Evolutionary conservation across 1,140 invertebrate genomes (phyloP), one percentile per base, ranked within the genome.

Genomic region (Apis cerana): DNA sequence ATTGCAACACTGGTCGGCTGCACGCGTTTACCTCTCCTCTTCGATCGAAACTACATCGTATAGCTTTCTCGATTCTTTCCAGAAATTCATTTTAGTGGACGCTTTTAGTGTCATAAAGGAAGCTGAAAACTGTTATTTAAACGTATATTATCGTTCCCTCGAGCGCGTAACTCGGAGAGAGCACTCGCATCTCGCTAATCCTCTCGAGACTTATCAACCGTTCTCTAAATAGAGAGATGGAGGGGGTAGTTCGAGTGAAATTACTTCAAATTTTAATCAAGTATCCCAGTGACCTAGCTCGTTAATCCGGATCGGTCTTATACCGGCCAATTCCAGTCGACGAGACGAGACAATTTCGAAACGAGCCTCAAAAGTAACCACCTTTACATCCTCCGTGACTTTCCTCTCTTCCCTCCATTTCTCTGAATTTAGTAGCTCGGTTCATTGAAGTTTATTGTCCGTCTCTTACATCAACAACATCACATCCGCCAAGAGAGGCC

Each of bases 391-490:
- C 80, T 27, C 4, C 10, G 11, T 64, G 15, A 69, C 64, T 69
- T 43, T 43, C 33, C 33, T 43, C 13, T 54, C 21, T 10, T 7
- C 5, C 48, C 13, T 54, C 21, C 11, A 21, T 54, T 67, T 33
- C 33, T 43, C 48, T 7, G 50, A 82, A 82, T 77, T 75, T 62
- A 62, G 48, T 43, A 27, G 11, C 56, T 67, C 62, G 59, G 13
- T 52, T 80, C 27, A 52, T 65, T 67, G 59, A 33, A 68, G 43
- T 79, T 75, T 83, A 64, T 77, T 62, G 50, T 68, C 86, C 82
- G 79, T 77, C 84, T 83, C 80, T 80, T 85, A 85, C 88, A 84
- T 27, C 15, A 17, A 62, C 62, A 50, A 68, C 33, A 70, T 3
- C 33, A 33, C 2, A 61, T 58, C 54, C 15, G 21, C 21, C 21